phyloP scores from a whole-genome alignment of 1,140 invertebrate genomes.

The Zelostemma sp. region DNA sequence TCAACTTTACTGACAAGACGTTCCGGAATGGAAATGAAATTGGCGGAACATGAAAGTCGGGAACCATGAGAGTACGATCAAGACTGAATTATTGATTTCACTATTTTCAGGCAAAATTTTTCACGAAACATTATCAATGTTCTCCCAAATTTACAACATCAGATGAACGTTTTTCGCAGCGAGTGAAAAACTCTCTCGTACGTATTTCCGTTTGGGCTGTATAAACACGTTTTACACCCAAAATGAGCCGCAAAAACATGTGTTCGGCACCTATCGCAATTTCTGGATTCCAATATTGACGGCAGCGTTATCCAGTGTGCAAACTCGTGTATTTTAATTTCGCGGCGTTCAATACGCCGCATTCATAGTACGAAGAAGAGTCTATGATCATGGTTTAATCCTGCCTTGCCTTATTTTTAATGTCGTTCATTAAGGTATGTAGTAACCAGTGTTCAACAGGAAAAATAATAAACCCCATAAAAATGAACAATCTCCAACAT shows the following conservation, averaged over 20 bases:
- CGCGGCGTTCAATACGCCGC: conserved; percentile 54
- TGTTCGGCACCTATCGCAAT: conserved; percentile 44
- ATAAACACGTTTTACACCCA: neutral
- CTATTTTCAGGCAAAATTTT: no score
- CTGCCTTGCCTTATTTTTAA: conserved; percentile 13
- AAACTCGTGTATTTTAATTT: conserved; percentile 66
- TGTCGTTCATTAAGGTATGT: neutral
- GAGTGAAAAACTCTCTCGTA: neutral
- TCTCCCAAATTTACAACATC: no score
- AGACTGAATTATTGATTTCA: neutral
- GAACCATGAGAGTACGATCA: neutral
- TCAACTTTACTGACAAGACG: neutral
- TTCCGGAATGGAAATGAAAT: neutral
- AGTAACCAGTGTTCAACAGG: no score
- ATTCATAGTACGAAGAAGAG: conserved; percentile 34
- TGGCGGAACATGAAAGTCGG: neutral
- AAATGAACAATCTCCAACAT: no score
- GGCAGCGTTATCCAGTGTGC: conserved; percentile 60
- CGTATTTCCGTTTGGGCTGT: neutral
- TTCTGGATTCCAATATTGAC: conserved; percentile 60
- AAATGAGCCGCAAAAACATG: no score
- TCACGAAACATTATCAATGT: no score
- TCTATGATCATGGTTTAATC: conserved; percentile 65
- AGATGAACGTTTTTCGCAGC: no score
- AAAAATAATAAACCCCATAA: no score